These are phyloP conservation scores for Trichomycterus rosablanca DNA, from an alignment of 2,113 vertebrate species.

Conservation along the genomic window DNA sequence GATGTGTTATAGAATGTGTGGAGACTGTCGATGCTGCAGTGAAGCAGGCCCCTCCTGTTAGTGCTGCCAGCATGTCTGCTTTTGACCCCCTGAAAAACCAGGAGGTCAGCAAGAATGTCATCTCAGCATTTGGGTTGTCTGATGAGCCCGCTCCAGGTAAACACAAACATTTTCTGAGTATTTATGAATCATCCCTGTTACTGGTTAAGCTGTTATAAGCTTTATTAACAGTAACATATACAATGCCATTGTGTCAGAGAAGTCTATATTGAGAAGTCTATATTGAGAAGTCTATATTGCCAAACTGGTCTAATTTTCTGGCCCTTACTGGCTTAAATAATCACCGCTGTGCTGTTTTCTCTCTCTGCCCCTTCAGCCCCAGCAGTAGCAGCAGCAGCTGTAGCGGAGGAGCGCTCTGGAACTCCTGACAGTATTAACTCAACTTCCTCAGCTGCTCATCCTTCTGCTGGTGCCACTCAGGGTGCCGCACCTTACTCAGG, in stretches of 20 bases:
- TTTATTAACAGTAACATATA: too few relatives aligned
- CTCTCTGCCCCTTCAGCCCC: background rate
- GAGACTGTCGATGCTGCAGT: slow-evolving; percentile 79
- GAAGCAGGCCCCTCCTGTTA: slow-evolving; percentile 88
- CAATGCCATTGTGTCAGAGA: too few relatives aligned
- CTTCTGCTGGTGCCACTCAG: slow-evolving; percentile 76
- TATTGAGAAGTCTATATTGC: too few relatives aligned
- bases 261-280: too few relatives aligned
- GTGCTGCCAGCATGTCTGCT: slow-evolving; percentile 96
- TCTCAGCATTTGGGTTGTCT: slow-evolving; percentile 91
- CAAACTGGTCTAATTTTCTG: too few relatives aligned
- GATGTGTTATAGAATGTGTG: slow-evolving; percentile 71
- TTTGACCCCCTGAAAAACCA: slow-evolving; percentile 98
- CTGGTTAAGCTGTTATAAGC: too few relatives aligned
- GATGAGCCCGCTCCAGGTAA: slow-evolving; percentile 86
- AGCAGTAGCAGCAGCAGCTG: slow-evolving; percentile 71
- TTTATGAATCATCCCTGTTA: background rate
- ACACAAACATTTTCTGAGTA: slow-evolving; percentile 8
- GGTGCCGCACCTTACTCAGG: slow-evolving; percentile 78
- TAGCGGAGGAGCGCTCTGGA: slow-evolving; percentile 86
- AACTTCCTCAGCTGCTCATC: slow-evolving; percentile 85
- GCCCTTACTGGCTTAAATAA: too few relatives aligned
- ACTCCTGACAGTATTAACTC: slow-evolving; percentile 96
- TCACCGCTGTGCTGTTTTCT: too few relatives aligned
- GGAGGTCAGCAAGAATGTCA: slow-evolving; percentile 97